Base-by-base conservation (phyloP, 2,797 vertebrate species). In the Lutjanus argentimaculatus region DNA sequence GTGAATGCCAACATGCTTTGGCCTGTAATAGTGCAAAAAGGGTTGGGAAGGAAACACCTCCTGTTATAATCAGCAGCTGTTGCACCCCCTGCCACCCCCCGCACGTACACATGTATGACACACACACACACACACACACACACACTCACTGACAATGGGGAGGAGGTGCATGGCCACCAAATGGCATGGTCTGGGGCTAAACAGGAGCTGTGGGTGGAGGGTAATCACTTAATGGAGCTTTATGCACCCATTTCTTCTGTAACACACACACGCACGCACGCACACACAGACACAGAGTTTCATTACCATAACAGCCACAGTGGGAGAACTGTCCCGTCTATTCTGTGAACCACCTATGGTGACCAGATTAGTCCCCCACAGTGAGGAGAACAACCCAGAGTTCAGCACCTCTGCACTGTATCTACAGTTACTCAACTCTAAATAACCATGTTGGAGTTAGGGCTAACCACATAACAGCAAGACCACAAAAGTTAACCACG, bases 211-310 rank as follows among this genome's bases (percentile, higher is more conserved):
- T 70, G 57, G 79, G 63, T 71, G 43, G 55, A 86, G 75, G 62
- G 67, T 81, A 90, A 90, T 91, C 87, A 87, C 81, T 74, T 91
- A 90, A 90, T 85, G 84, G 71, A 83, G 76, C 66, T 89, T 87
- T 82, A 71, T 70, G 67, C 75, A 75, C 66, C 68, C 59, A 74
- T 79, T 57, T 66, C 59, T 40, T 68, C 68, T 58, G 16, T 62
- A 67, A 75, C 53, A 45, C 49, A 76, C 49, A 68, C n/a, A 79
- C 40, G 57, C 40, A 56, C 45, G 30, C 19, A 71, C 36, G 52
- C 57, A 75, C 57, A 49, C 51, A 58, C 30, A 62, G 25, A 22
- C 21, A 72, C 48, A 69, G 64, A 40, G 3, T 52, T 70, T 65
- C 70, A 81, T 79, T 77, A 86, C 43, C 42, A 65, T 77, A 75